phyloP scores from a whole-genome alignment of 2,888 invertebrate genomes.

The Synergus gifuensis region DNA sequence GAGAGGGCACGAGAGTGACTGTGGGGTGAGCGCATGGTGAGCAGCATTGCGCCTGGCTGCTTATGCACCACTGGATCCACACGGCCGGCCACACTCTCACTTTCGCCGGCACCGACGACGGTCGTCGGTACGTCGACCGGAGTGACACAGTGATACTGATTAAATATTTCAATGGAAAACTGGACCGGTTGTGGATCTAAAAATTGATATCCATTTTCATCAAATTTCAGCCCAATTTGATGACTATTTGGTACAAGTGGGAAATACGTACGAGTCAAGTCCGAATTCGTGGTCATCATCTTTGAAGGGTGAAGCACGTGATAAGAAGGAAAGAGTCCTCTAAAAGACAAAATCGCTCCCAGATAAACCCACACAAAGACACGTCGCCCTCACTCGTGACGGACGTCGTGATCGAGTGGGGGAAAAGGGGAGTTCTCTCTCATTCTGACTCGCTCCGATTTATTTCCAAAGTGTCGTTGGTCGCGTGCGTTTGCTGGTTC shows the following conservation, averaged over 20 bases:
- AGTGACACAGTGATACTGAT: conserved; percentile 59
- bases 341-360: conserved; percentile 20
- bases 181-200: not conserved
- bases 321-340: not conserved
- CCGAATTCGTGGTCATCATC: not conserved
- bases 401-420: conserved; percentile 52
- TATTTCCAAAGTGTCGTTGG: conserved; percentile 62
- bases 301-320: not conserved
- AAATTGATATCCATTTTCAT: not conserved
- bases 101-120: conserved; percentile 75
- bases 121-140: conserved; percentile 61
- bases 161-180: not conserved
- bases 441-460: conserved; percentile 59
- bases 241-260: not conserved
- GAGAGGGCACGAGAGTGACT: conserved; percentile 25
- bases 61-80: conserved; percentile 70
- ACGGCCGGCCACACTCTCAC: conserved; percentile 72
- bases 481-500: conserved; percentile 56
- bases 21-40: conserved; percentile 47
- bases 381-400: conserved; percentile 42
- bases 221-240: not conserved
- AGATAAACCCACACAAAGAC: not conserved
- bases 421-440: conserved; percentile 56
- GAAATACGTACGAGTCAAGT: not conserved
- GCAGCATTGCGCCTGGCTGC: conserved; percentile 48